Percentiles rank a stretch among this genome's conserved stretches.
These are phyloP conservation scores for Acholoe squamosa DNA, from an alignment of 2,888 invertebrate species.

Conservation along the genomic window DNA sequence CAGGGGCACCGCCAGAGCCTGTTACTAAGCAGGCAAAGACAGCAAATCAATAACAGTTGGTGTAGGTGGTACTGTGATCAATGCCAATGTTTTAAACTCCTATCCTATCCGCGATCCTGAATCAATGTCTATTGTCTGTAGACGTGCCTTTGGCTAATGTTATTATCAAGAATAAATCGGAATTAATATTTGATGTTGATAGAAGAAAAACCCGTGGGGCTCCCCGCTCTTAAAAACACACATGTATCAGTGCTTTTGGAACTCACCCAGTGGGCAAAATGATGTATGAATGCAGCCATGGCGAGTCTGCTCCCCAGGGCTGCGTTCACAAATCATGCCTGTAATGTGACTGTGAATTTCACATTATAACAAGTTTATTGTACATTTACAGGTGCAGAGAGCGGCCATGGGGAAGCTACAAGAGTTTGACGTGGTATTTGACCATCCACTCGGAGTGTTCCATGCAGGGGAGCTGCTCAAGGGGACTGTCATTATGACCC, in stretches of 20 bases:
- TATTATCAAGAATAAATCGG: not conserved
- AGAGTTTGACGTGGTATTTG: slow-evolving; percentile 74
- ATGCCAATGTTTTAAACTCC: not conserved
- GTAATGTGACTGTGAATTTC: too few relatives aligned
- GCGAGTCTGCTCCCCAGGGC: too few relatives aligned
- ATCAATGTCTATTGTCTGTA: not conserved
- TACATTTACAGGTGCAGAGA: not conserved
- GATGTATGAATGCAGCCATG: too few relatives aligned
- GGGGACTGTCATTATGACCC: slow-evolving; percentile 75
- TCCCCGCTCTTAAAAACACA: too few relatives aligned
- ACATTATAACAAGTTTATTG: not conserved
- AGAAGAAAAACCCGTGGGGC: too few relatives aligned
- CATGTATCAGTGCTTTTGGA: too few relatives aligned
- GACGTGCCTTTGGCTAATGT: not conserved
- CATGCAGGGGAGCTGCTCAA: slow-evolving; percentile 75
- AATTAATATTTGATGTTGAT: not conserved
- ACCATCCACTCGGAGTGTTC: slow-evolving; percentile 73
- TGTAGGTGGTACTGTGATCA: not conserved
- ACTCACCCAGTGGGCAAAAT: too few relatives aligned
- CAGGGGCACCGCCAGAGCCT: not conserved
- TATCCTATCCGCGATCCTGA: not conserved
- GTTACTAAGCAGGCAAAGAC: not conserved
- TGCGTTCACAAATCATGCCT: too few relatives aligned
- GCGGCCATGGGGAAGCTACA: slow-evolving; percentile 70
- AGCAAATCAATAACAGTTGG: not conserved